Conservation (phyloP, 2,888 invertebrate genomes). For the Drosophila longiperda region DNA sequence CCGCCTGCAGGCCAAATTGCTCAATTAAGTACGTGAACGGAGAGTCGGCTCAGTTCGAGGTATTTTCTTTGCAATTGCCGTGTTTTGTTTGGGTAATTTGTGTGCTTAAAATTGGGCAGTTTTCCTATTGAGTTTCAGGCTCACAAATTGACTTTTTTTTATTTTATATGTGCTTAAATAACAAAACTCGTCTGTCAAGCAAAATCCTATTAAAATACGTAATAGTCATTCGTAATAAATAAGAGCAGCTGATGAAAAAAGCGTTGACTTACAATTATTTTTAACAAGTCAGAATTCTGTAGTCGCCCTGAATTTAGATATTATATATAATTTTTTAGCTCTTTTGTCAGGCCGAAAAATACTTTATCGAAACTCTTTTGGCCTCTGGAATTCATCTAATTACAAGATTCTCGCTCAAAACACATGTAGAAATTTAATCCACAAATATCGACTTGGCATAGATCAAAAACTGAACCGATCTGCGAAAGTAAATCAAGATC, state of each 20-base stretch:
- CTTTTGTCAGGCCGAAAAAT: no score
- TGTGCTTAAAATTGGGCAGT: constrained; percentile 23
- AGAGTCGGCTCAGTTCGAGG: neutral
- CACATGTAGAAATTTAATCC: neutral
- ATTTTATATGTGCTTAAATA: constrained; percentile 26
- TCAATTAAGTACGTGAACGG: constrained; percentile 56
- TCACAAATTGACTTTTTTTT: constrained; percentile 30
- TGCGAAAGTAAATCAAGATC: no score
- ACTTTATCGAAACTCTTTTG: no score
- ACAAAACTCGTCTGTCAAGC: constrained; percentile 17
- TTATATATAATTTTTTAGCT: neutral
- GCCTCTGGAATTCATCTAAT: no score
- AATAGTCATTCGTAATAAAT: neutral
- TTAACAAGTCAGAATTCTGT: neutral
- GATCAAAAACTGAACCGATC: neutral
- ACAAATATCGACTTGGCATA: neutral
- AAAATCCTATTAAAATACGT: neutral
- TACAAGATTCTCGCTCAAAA: neutral
- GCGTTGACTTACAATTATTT: neutral
- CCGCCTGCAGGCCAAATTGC: constrained; percentile 47
- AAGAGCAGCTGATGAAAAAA: no score
- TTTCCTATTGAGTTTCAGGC: constrained; percentile 30
- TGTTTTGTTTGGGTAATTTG: constrained; percentile 29
- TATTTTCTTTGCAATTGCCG: constrained; percentile 17
- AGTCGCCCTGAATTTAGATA: neutral